phyloP scores from a whole-genome alignment of 2,888 invertebrate genomes.

The Leptinotarsa rubiginosa region DNA sequence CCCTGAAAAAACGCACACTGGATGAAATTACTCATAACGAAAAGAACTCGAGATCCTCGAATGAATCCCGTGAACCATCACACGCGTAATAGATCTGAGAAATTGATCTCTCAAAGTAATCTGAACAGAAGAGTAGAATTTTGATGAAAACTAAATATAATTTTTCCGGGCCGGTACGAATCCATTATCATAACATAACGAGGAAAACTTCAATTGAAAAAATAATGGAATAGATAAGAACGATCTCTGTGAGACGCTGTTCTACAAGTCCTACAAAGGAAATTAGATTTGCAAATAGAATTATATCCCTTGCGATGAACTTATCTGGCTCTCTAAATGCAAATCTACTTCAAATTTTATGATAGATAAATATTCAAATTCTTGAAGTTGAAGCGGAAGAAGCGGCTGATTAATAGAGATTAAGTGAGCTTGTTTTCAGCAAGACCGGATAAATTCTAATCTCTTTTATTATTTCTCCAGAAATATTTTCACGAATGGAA shows the following conservation, averaged over 20 bases:
- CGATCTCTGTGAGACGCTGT: conserved; percentile 3
- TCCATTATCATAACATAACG: conserved; percentile 11
- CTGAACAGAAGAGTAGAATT: not conserved
- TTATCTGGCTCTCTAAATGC: conserved; percentile 46
- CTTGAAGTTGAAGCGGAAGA: conserved; percentile 35
- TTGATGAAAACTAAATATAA: too few relatives aligned
- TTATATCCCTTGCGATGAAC: conserved; percentile 36
- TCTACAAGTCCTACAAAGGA: conserved; percentile 23
- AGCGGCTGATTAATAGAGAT: conserved; percentile 41
- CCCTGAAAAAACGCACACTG: not conserved
- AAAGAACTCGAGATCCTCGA: not conserved
- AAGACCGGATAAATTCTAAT: conserved; percentile 47
- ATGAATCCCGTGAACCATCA: not conserved
- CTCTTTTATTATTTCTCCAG: conserved; percentile 47
- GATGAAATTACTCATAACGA: not conserved
- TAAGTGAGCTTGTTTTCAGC: conserved; percentile 44
- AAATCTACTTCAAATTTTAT: conserved; percentile 43
- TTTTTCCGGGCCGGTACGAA: not conserved
- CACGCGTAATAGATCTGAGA: not conserved
- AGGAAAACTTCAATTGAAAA: conserved; percentile 14
- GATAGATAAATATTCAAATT: conserved; percentile 49
- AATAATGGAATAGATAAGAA: conserved; percentile 19
- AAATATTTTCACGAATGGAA: conserved; percentile 55
- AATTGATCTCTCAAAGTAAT: not conserved
- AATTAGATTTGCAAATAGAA: conserved; percentile 44